A percentile compares a stretch with the other conserved stretches of the same genome.
Conservation (phyloP, 1,140 invertebrate genomes). For the Drosophila insularis region DNA sequence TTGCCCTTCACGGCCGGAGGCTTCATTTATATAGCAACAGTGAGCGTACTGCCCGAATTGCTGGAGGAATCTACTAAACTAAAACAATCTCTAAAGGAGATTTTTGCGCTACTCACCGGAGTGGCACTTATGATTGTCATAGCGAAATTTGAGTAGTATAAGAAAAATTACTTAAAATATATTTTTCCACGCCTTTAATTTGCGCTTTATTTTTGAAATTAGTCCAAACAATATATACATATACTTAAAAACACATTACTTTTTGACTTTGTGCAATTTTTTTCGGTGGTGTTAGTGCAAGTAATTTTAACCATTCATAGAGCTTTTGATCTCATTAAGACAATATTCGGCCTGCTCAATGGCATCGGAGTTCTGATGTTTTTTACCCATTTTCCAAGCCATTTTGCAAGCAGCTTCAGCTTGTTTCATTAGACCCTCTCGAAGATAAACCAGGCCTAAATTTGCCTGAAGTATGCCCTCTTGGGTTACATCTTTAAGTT, state of each 20-base stretch:
- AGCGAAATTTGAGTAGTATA: constrained; percentile 73
- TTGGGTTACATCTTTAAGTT: constrained; percentile 86
- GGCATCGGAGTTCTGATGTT: constrained; percentile 86
- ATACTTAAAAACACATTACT: constrained; percentile 26
- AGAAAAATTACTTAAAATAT: not conserved
- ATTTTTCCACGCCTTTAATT: constrained; percentile 24
- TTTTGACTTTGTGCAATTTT: constrained; percentile 12
- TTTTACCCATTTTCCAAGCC: constrained; percentile 87
- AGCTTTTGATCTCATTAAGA: constrained; percentile 85
- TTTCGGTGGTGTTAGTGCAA: not conserved
- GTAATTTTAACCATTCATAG: constrained; percentile 22
- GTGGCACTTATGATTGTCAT: constrained; percentile 91
- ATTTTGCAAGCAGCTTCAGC: constrained; percentile 88
- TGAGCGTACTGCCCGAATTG: constrained; percentile 95
- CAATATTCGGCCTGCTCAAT: constrained; percentile 88
- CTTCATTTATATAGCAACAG: constrained; percentile 97
- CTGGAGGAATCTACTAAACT: constrained; percentile 89
- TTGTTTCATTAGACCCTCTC: constrained; percentile 87
- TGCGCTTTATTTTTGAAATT: constrained; percentile 32
- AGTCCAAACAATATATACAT: constrained; percentile 32
- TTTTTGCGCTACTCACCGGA: constrained; percentile 89
- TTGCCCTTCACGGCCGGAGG: constrained; percentile 97
- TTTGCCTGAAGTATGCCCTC: constrained; percentile 91
- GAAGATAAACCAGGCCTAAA: constrained; percentile 90
- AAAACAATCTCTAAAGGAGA: constrained; percentile 92